phyloP scores from a whole-genome alignment of 53 echinoderm and acorn worm genomes.

The Echinometra lucunter region DNA sequence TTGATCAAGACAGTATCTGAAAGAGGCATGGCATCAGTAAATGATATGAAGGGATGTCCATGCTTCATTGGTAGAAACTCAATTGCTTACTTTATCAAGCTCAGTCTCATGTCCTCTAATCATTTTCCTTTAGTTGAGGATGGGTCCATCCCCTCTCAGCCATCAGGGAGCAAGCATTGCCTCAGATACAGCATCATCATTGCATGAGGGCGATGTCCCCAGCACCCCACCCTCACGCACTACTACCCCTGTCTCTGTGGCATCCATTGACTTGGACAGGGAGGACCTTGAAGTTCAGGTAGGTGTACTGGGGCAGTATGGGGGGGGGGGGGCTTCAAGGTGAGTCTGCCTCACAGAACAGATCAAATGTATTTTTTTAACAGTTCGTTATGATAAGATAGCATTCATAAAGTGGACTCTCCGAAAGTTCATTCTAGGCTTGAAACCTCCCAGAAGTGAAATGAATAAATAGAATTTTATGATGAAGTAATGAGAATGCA shows the following conservation, averaged over 20 bases:
- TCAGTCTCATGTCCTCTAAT: neutral
- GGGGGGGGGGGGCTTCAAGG: no score
- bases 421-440: no score
- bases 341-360: no score
- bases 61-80: neutral
- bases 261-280: neutral
- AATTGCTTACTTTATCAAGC: no score
- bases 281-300: constrained; percentile 31
- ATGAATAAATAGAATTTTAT: no score
- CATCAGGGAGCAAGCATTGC: neutral
- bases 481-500: no score
- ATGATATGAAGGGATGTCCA: neutral
- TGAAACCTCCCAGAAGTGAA: no score
- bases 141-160: constrained; percentile 18
- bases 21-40: no score
- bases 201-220: neutral
- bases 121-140: neutral
- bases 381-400: no score
- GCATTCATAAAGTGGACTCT: no score
- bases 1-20: no score
- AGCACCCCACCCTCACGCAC: neutral
- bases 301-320: neutral
- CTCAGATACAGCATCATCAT: neutral
- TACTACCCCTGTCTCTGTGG: constrained; percentile 15
- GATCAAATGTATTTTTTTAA: no score